These are phyloP conservation scores for Paraescarpia echinospica DNA, from an alignment of 1,140 invertebrate genomes.

Conservation along the genomic window DNA sequence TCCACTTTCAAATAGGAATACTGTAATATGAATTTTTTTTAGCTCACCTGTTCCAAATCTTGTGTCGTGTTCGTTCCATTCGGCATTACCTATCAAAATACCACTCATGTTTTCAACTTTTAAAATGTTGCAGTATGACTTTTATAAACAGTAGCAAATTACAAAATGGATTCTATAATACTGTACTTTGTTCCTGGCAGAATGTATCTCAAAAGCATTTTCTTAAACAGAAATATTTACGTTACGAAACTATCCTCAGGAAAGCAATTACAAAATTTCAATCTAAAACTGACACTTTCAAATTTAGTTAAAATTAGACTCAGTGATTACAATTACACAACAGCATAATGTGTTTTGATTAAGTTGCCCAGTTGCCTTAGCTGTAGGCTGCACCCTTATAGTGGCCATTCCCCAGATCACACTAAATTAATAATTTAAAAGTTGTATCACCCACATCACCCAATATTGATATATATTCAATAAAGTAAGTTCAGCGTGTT, in stretches of 20 bases:
- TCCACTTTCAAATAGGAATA: background rate
- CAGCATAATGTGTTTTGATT: background rate
- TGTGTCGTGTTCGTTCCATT: background rate
- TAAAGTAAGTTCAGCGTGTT: background rate
- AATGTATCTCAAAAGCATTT: too few relatives aligned
- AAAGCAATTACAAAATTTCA: too few relatives aligned
- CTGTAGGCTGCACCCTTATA: too few relatives aligned
- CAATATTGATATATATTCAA: too few relatives aligned
- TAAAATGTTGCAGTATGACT: too few relatives aligned
- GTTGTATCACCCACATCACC: too few relatives aligned
- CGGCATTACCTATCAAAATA: background rate
- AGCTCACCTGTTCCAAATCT: background rate
- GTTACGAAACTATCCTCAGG: too few relatives aligned
- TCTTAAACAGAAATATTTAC: too few relatives aligned
- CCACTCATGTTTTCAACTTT: background rate
- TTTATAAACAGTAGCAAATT: background rate
- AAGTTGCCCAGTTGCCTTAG: too few relatives aligned
- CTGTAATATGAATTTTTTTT: background rate
- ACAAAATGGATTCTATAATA: background rate
- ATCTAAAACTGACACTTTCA: too few relatives aligned
- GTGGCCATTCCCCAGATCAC: too few relatives aligned
- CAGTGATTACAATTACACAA: background rate
- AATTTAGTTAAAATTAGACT: background rate
- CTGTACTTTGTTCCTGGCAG: background rate
- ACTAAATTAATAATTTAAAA: too few relatives aligned